Conservation (phyloP, 2,113 vertebrate genomes). For the Clupea harengus region DNA sequence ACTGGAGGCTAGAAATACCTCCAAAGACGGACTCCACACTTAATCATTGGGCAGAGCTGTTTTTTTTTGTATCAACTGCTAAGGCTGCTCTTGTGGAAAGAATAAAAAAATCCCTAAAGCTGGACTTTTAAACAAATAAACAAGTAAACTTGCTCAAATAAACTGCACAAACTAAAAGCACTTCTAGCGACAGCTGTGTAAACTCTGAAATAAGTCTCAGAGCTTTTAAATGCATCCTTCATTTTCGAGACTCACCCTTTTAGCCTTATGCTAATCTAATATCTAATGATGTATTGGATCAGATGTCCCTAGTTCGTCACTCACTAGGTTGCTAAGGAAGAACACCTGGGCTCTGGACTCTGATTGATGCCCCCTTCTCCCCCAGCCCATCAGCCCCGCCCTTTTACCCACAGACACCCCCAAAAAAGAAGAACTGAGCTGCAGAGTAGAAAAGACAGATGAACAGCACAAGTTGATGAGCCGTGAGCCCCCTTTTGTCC, state of each 20-base stretch:
- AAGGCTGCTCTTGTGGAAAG: background rate
- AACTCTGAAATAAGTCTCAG: background rate
- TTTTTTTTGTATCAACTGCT: background rate
- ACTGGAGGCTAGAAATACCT: background rate
- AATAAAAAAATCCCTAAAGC: background rate
- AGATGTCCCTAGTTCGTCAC: conserved; percentile 1
- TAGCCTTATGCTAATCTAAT: background rate
- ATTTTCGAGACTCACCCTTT: background rate
- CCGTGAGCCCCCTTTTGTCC: conserved; percentile 1
- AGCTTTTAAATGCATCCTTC: background rate
- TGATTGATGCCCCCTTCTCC: background rate
- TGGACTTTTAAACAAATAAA: background rate
- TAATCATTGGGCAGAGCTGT: background rate
- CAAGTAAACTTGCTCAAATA: background rate
- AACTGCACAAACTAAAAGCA: background rate
- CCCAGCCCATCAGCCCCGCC: background rate
- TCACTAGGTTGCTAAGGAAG: conserved; percentile 9
- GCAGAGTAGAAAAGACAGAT: conserved; percentile 6
- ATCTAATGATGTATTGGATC: conserved; percentile 5
- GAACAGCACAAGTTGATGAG: conserved; percentile 8
- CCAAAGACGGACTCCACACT: background rate
- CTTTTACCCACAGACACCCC: background rate
- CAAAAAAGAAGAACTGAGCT: background rate
- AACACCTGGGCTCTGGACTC: background rate
- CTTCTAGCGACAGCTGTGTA: background rate